Evolutionary conservation across 1,140 invertebrate genomes (phyloP), one percentile per base, ranked within the genome.

Genomic region (Pachypsylla venusta): DNA sequence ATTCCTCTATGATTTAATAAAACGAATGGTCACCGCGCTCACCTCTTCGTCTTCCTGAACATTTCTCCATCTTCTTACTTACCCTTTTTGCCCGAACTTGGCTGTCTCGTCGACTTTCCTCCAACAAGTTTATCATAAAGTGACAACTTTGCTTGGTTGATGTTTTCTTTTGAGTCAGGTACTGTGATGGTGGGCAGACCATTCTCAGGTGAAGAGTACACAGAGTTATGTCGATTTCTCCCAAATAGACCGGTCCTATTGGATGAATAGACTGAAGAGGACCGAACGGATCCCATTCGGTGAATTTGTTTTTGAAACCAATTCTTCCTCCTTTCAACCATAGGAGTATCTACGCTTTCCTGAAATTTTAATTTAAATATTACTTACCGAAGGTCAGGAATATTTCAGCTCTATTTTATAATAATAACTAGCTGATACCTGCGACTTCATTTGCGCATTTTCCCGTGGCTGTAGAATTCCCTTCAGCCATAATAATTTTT

Each of bases 301-400:
- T 83, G 87, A 30, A 89, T 83, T 68, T 87, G 85, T 22, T 87
- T 75, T 58, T 84, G 83, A 59, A 91, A 82, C 87, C 87, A 91
- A 70, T 87, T 89, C 69, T 89, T 89, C n/a, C 85, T 71, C 53
- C 85, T 69, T 66, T 89, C 84, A 7, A 87, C 85, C 63, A 91
- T 74, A 1, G 87, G 87, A 0, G 87, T 89, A 64, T 89, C 87
- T 0, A 91, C 87, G 67, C 87, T 89, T 70, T 89, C 87, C 86
- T 90, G 66, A 16, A 16, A 25, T 2, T 25, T 13, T 28, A 26
- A 26, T 12, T 16, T 25, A 56, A 53, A 13, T 1, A n/a, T n/a
- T n/a, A n/a, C n/a, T n/a, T n/a, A n/a, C n/a, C n/a, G n/a, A n/a
- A n/a, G n/a, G n/a, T n/a, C n/a, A n/a, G n/a, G n/a, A n/a, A n/a